A percentile compares a stretch with the other conserved stretches of the same genome.
Evolutionary conservation across 2,797 vertebrate genomes (phyloP).

Genomic region (Lophotriccus pileatus): DNA sequence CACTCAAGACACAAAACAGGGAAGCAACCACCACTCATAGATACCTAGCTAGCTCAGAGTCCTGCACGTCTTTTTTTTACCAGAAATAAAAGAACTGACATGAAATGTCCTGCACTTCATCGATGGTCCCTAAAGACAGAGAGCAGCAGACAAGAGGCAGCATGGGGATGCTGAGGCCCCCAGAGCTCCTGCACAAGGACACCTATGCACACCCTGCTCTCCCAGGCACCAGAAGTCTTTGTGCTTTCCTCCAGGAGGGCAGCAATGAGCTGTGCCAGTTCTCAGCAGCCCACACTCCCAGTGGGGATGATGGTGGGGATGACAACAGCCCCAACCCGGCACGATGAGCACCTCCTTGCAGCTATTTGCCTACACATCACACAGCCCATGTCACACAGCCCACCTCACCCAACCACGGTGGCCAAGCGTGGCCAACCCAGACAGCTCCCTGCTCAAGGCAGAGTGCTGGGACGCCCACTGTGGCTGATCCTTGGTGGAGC

Average conservation of each 20-base stretch:
- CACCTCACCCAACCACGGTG: accelerated
- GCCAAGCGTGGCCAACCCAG: background rate
- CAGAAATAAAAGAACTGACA: background rate
- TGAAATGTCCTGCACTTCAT: background rate
- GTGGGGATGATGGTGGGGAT: accelerated
- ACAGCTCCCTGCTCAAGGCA: accelerated
- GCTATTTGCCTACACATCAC: background rate
- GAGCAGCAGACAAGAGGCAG: accelerated
- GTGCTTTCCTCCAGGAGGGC: background rate
- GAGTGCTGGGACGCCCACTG: accelerated
- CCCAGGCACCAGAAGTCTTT: background rate
- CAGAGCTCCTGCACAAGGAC: background rate
- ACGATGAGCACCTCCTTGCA: accelerated
- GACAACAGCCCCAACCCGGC: background rate
- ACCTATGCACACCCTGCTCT: background rate
- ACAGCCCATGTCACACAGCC: background rate
- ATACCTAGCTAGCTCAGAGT: background rate
- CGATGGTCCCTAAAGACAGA: background rate
- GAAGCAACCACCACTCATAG: accelerated
- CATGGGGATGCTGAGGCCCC: background rate
- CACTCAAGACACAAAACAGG: background rate
- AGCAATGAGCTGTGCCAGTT: background rate
- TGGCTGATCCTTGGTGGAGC: background rate
- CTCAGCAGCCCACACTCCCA: accelerated
- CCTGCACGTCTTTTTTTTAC: background rate